Evolutionary conservation across 2,113 vertebrate species (phyloP), one percentile per base, ranked within the genome.

Genomic region (Tyto alba): DNA sequence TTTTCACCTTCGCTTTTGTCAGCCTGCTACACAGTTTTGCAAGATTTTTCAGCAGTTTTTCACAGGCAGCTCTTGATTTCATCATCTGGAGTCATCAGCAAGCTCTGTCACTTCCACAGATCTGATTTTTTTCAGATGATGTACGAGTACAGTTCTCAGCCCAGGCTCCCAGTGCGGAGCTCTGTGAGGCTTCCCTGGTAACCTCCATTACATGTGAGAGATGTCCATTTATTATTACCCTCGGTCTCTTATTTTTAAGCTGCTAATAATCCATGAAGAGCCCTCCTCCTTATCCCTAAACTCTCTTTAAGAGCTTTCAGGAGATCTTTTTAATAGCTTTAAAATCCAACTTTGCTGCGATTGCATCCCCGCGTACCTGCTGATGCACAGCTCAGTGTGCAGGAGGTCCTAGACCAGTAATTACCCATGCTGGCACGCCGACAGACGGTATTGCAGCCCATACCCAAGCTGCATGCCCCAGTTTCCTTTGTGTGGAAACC

Each of bases 401-500:
- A 67, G 60, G 53, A 95, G 86, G 52, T 67, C 95, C 73, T 90
- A 63, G 89, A 38, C 32, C 86, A 25, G 80, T 83, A 84, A 84
- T 92, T 88, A 80, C 43, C 83, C 47, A 1, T 1, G 5, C 56
- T 84, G 52, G 93, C 89, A 81, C 0, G 0, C 83, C 4, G 29
- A 77, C 86, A 95, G 86, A 77, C 22, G 0, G 55, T 45, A 34
- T 55, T 71, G 48, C 88, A 89, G 57, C 81, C 83, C 29, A 2
- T 89, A n/a, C 66, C 84, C 87, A 32, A 75, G 81, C 82, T 82
- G 45, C 84, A 27, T 60, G 95, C 77, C 89, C 94, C 78, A 94
- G 23, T 95, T 96, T 89, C 66, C 91, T 89, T 68, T n/a, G 48
- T 75, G 77, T 93, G 77, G 93, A 96, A 97, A 96, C 77, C 91